Percentiles rank a stretch among this genome's conserved stretches.
These are phyloP conservation scores for Cryptoblepharus egeriae DNA, from an alignment of 2,797 vertebrate species.

Conservation along the genomic window DNA sequence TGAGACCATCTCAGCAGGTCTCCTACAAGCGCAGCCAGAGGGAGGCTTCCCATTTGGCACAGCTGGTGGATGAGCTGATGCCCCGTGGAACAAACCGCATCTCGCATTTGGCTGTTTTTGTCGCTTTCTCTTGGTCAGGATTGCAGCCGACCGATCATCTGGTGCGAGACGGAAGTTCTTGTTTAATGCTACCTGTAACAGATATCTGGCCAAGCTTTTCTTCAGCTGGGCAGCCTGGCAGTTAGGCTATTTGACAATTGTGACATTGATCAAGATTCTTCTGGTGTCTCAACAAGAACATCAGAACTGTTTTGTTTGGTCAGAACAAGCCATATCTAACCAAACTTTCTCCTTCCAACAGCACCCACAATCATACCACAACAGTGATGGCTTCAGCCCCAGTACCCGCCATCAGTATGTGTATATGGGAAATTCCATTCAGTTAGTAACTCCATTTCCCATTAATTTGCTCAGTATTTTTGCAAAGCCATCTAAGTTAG, in stretches of 20 bases:
- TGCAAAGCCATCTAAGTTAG: not conserved
- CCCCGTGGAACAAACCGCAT: slow-evolving; percentile 28
- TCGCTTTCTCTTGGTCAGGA: not conserved
- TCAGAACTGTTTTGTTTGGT: too few relatives aligned
- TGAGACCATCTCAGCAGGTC: slow-evolving; percentile 38
- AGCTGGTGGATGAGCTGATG: slow-evolving; percentile 30
- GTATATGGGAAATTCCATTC: too few relatives aligned
- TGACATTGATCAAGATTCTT: too few relatives aligned
- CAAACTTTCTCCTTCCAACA: too few relatives aligned
- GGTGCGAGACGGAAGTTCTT: not conserved
- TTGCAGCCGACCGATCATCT: not conserved
- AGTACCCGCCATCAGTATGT: too few relatives aligned
- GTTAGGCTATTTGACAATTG: too few relatives aligned
- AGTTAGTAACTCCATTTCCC: too few relatives aligned
- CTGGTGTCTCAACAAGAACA: too few relatives aligned
- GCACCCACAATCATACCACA: too few relatives aligned
- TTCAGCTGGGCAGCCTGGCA: not conserved
- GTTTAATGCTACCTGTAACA: too few relatives aligned
- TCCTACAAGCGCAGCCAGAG: not conserved
- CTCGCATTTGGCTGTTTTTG: not conserved
- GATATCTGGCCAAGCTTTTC: not conserved
- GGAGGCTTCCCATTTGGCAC: slow-evolving; percentile 34
- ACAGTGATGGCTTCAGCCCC: too few relatives aligned
- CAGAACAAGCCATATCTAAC: too few relatives aligned
- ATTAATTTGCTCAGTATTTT: not conserved